Conservation (phyloP, 1,140 invertebrate species). For the Pararge aegeria region DNA sequence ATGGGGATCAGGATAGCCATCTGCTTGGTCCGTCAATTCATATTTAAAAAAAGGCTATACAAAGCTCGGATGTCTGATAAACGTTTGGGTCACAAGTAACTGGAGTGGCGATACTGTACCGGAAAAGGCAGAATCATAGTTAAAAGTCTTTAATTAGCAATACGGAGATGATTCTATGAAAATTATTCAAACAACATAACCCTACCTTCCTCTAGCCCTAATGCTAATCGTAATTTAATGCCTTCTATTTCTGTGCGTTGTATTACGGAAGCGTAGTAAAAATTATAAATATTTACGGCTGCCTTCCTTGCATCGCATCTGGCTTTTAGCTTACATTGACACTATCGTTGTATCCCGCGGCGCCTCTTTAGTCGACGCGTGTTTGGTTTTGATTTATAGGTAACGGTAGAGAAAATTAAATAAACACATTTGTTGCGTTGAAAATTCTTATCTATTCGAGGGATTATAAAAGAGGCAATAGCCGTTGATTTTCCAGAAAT, state of each 20-base stretch:
- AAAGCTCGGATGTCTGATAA: too few species aligned
- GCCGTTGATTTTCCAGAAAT: too few species aligned
- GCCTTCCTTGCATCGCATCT: slow-evolving; percentile 35
- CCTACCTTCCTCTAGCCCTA: slow-evolving; percentile 1
- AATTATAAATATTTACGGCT: slow-evolving; percentile 53
- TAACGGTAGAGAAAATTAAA: slow-evolving; percentile 3
- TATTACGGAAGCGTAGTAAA: slow-evolving; percentile 47
- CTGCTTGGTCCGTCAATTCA: too few species aligned
- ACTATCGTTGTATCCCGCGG: slow-evolving; percentile 13
- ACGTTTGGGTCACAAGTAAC: too few species aligned
- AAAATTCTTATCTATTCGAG: not conserved
- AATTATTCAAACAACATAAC: not conserved
- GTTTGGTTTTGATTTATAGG: slow-evolving; percentile 10
- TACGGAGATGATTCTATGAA: not conserved
- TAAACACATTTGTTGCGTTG: not conserved
- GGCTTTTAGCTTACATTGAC: slow-evolving; percentile 27
- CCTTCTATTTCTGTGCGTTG: slow-evolving; percentile 38
- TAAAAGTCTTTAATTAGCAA: not conserved
- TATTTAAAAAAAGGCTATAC: too few species aligned
- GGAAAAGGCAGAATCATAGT: too few species aligned
- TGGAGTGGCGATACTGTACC: too few species aligned
- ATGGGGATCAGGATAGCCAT: too few species aligned
- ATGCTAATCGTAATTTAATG: slow-evolving; percentile 3
- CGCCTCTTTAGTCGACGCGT: slow-evolving; percentile 13
- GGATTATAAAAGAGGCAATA: too few species aligned